Percentiles rank a stretch among this genome's conserved stretches.
phyloP scores from a whole-genome alignment of 1,140 invertebrate genomes.

The Drosophila ogumai region DNA sequence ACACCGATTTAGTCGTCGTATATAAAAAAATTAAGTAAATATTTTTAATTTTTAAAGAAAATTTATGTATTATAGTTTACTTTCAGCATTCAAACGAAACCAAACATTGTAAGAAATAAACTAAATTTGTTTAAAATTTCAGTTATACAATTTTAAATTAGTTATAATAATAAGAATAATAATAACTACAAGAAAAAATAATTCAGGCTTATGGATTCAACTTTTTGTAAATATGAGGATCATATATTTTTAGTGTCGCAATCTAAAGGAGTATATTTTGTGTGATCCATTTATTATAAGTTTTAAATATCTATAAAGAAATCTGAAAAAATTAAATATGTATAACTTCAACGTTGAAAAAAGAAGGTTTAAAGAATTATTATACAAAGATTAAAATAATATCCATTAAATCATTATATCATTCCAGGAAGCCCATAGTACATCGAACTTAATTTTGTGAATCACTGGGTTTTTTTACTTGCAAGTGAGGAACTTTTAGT shows the following conservation, averaged over 20 bases:
- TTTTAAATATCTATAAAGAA: neutral
- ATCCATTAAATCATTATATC: slow-evolving; percentile 9
- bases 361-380: neutral
- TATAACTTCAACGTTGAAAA: neutral
- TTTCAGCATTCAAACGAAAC: neutral
- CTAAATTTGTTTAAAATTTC: neutral
- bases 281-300: neutral
- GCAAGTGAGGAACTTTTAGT: neutral
- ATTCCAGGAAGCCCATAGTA: neutral
- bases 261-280: neutral
- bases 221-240: no score
- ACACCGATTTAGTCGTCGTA: slow-evolving; percentile 9
- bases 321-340: no score
- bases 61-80: neutral
- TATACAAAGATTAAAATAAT: neutral
- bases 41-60: neutral
- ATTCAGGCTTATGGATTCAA: no score
- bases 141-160: neutral
- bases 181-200: no score
- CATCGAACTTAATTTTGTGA: slow-evolving; percentile 3
- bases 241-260: neutral
- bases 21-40: neutral
- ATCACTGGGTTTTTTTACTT: slow-evolving; percentile 9
- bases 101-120: neutral
- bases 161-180: neutral